These are phyloP conservation scores for Eriocheir sinensis DNA, from an alignment of 1,140 invertebrate genomes.

Conservation along the genomic window DNA sequence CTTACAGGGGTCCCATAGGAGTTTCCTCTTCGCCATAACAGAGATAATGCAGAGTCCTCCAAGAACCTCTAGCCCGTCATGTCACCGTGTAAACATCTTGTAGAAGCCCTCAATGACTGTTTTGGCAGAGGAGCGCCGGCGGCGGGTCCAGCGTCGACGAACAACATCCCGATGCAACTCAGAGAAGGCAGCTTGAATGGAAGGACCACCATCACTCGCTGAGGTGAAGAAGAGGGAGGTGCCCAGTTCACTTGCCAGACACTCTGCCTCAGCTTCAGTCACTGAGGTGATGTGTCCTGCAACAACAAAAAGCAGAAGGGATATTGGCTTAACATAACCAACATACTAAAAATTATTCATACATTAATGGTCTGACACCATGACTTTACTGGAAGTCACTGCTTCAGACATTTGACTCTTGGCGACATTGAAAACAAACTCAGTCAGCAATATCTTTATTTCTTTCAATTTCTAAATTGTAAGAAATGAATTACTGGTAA, in stretches of 20 bases:
- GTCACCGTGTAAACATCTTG: conserved; percentile 81
- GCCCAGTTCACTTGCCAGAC: conserved; percentile 74
- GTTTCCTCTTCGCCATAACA: too few species aligned
- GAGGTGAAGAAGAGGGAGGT: conserved; percentile 78
- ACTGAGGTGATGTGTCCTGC: conserved; percentile 75
- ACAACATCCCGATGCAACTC: conserved; percentile 80
- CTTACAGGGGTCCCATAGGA: too few species aligned
- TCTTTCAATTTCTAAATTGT: too few species aligned
- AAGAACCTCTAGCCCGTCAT: neutral
- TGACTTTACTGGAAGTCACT: too few species aligned
- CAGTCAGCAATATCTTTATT: too few species aligned
- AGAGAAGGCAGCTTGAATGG: conserved; percentile 77
- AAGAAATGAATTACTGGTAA: too few species aligned
- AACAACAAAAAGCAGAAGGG: neutral
- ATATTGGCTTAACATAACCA: neutral
- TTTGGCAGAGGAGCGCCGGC: conserved; percentile 81
- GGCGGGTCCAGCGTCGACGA: conserved; percentile 80
- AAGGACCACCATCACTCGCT: conserved; percentile 76
- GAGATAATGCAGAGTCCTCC: too few species aligned
- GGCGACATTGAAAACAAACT: too few species aligned
- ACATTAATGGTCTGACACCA: too few species aligned
- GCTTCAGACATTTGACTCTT: too few species aligned
- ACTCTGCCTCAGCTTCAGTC: conserved; percentile 70
- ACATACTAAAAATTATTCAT: too few species aligned
- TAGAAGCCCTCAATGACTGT: conserved; percentile 81